Base-by-base conservation (phyloP, 2,888 invertebrate genomes). In the Chromoteleia sp. region DNA sequence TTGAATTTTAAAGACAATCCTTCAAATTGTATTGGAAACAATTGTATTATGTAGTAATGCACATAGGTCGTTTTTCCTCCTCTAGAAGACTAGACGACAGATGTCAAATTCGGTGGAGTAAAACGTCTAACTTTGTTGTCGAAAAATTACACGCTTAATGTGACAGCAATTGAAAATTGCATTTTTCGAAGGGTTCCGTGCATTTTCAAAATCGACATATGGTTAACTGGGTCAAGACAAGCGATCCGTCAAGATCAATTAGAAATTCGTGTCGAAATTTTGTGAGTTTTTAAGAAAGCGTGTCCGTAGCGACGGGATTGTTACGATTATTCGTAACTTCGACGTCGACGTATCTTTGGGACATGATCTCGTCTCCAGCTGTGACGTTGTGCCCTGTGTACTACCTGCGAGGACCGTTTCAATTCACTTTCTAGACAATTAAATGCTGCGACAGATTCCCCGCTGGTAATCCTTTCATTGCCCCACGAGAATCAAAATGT, bases 381-480 rank as follows among this genome's bases (percentile, higher is more conserved):
- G 81, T 39, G 81, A 76, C 65, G 74, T 33, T 74, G 56, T 41
- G 52, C 52, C 50, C 48, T 17, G 59, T 61, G 74, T 39, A 58
- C 61, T 61, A 71, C 74, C 68, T 74, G 79, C 39, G n/a, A 67
- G 59, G 25, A 61, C 74, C 58, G 36, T 65, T 74, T 50, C 73
- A 56, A 70, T 81, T 81, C 80, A 71, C 74, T 78, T 83, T 81
- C 83, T 79, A 74, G 82, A 83, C 83, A 83, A 84, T 84, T 82
- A 84, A 84, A 82, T 74, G 83, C 83, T 81, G 68, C 84, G 85
- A 86, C 83, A 84, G 85, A 85, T 84, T 85, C 84, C 84, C 85
- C 81, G 84, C 85, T 85, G 85, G 84, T 85, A 85, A 84, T 80
- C 85, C 85, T 83, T 86, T 82, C 85, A 83, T 85, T 79, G 81